phyloP scores from a whole-genome alignment of 1,140 invertebrate genomes.

The Drosophila hydei region DNA sequence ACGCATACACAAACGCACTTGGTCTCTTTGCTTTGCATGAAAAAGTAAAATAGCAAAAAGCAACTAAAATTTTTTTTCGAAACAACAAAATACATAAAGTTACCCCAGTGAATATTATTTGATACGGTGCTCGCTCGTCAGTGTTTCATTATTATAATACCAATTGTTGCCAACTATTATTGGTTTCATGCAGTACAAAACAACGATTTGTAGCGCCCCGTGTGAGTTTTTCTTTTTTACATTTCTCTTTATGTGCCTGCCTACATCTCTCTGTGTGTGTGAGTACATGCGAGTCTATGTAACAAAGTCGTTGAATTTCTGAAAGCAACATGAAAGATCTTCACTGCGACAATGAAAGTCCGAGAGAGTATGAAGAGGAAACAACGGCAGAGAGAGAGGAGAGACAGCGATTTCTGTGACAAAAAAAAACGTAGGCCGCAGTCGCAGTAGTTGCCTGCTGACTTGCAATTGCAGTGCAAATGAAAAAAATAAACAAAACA shows the following conservation, averaged over 20 bases:
- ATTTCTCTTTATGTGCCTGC: constrained; percentile 38
- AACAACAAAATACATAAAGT: constrained; percentile 32
- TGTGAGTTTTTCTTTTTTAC: constrained; percentile 49
- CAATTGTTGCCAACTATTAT: constrained; percentile 11
- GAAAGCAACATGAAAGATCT: constrained; percentile 41
- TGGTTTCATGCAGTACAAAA: constrained; percentile 12
- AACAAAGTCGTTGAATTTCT: constrained; percentile 41
- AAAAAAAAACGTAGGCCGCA: constrained; percentile 19
- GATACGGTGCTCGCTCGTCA: too few relatives aligned
- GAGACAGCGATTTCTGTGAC: constrained; percentile 10
- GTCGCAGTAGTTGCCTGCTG: constrained; percentile 23
- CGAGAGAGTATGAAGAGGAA: constrained; percentile 10
- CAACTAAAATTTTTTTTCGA: constrained; percentile 32
- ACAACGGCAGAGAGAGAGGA: neutral
- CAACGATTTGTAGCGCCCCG: constrained; percentile 45
- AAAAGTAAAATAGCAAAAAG: constrained; percentile 73
- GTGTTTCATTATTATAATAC: constrained; percentile 1
- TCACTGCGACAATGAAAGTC: constrained; percentile 19
- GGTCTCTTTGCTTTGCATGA: constrained; percentile 61
- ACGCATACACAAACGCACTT: constrained; percentile 39
- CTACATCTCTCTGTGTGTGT: neutral
- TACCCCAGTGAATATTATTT: neutral
- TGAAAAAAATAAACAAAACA: constrained; percentile 30
- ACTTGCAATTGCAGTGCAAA: constrained; percentile 35
- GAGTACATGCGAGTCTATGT: constrained; percentile 11